Percentiles rank a stretch among this genome's conserved stretches.
These are phyloP conservation scores for Perca schrenkii DNA, from an alignment of 2,113 vertebrate species.

Conservation along the genomic window DNA sequence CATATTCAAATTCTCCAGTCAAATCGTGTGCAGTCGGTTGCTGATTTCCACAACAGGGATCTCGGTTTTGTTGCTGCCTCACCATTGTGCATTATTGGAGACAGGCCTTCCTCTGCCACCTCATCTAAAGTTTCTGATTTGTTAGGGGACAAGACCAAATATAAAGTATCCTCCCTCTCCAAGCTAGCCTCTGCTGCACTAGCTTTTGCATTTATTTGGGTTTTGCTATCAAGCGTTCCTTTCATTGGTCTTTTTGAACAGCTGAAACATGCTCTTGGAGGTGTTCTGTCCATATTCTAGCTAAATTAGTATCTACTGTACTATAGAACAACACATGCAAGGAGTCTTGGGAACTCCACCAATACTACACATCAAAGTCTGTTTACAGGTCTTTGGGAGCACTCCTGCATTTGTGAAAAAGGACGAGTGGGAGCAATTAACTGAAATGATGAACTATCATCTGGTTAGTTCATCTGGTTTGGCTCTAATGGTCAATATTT, in stretches of 20 bases:
- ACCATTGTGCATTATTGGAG: constrained; percentile 4
- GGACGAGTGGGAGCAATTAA: background rate
- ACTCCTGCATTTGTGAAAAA: background rate
- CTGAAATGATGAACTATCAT: background rate
- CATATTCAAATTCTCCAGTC: constrained; percentile 72
- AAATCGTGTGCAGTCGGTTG: constrained; percentile 44
- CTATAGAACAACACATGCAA: background rate
- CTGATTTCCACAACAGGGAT: constrained; percentile 47
- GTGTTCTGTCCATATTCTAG: background rate
- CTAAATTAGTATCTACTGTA: background rate
- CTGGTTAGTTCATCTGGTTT: no score
- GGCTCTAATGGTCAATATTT: background rate
- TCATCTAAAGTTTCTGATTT: background rate
- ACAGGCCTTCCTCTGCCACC: background rate
- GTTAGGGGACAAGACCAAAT: background rate
- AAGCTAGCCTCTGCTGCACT: background rate
- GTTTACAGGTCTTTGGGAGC: no score
- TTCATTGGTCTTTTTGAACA: background rate
- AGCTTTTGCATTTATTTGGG: background rate
- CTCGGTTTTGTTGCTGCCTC: constrained; percentile 29
- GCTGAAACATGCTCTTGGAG: background rate
- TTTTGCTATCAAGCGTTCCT: background rate
- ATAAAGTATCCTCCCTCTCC: background rate
- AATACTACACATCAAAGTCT: no score
- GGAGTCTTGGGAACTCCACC: no score